Evolutionary conservation across 2,797 vertebrate genomes (phyloP).

Genomic region (Poeciliopsis turneri): DNA sequence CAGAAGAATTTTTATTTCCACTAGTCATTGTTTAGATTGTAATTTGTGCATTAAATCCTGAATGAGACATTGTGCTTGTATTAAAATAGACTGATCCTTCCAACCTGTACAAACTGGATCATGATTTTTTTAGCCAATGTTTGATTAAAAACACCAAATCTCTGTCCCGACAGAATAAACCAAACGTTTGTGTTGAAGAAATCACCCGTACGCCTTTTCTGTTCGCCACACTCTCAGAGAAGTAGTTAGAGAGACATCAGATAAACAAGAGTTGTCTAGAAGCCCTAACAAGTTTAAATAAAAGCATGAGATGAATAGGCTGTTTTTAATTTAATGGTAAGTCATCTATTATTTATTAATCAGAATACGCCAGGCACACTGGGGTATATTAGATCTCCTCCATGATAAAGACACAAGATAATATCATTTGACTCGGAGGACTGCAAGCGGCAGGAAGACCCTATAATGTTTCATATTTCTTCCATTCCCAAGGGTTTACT

Average conservation of each 20-base stretch:
- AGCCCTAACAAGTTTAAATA: constrained; percentile 53
- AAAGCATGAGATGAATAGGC: constrained; percentile 59
- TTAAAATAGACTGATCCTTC: not conserved
- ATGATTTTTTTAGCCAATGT: not conserved
- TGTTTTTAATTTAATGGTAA: constrained; percentile 67
- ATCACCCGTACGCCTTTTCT: not conserved
- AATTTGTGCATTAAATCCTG: not conserved
- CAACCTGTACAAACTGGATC: not conserved
- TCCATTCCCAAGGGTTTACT: constrained; percentile 6
- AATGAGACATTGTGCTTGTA: not conserved
- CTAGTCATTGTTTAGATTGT: not conserved
- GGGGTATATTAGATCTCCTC: constrained; percentile 57
- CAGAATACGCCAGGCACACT: constrained; percentile 37
- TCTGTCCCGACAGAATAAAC: not conserved
- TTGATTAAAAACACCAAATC: not conserved
- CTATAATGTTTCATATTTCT: constrained; percentile 23
- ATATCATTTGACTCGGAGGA: constrained; percentile 57
- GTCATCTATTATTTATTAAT: constrained; percentile 65
- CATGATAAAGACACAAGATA: constrained; percentile 58
- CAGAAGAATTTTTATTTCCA: not conserved
- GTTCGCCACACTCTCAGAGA: not conserved
- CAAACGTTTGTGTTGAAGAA: not conserved
- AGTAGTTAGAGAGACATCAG: not conserved
- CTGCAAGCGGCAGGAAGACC: constrained; percentile 53
- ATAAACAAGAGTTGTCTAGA: constrained; percentile 36